These are phyloP conservation scores for Aurelia sp. DNA, from an alignment of 30 jellyfish, hydroid and myxozoan genomes.

Conservation along the genomic window DNA sequence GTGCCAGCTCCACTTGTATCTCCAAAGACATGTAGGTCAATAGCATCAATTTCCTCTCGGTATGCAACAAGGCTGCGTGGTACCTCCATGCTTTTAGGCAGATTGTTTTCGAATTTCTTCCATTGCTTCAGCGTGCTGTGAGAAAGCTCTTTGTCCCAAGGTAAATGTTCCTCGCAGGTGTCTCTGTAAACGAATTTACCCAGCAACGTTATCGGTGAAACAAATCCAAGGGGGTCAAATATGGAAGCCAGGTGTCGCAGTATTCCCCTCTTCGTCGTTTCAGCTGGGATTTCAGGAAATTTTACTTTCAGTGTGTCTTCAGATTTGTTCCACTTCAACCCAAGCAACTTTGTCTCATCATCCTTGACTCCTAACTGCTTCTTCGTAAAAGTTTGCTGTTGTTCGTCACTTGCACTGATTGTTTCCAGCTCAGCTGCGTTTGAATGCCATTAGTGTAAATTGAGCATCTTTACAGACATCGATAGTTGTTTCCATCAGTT, in stretches of 20 bases:
- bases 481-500: conserved; percentile 23
- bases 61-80: conserved; percentile 34
- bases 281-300: not conserved
- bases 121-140: conserved; percentile 2
- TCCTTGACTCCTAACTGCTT: too few species aligned
- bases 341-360: too few species aligned
- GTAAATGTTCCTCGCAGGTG: conserved; percentile 5
- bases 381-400: conserved; percentile 1
- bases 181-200: conserved; percentile 2
- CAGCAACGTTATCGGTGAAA: conserved; percentile 42
- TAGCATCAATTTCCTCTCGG: conserved; percentile 11
- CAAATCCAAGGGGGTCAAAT: conserved; percentile 44
- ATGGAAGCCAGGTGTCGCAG: too few species aligned
- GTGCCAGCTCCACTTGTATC: conserved; percentile 44
- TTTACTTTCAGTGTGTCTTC: not conserved
- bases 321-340: conserved; percentile 2
- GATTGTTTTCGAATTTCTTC: not conserved
- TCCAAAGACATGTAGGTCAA: conserved; percentile 50
- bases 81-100: conserved; percentile 4
- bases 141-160: conserved; percentile 49
- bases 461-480: conserved; percentile 53
- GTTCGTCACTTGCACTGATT: not conserved
- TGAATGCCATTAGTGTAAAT: conserved; percentile 76
- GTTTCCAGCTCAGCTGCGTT: conserved; percentile 32
- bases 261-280: too few species aligned